phyloP scores from a whole-genome alignment of 2,113 vertebrate species.

The Malurus melanocephalus region DNA sequence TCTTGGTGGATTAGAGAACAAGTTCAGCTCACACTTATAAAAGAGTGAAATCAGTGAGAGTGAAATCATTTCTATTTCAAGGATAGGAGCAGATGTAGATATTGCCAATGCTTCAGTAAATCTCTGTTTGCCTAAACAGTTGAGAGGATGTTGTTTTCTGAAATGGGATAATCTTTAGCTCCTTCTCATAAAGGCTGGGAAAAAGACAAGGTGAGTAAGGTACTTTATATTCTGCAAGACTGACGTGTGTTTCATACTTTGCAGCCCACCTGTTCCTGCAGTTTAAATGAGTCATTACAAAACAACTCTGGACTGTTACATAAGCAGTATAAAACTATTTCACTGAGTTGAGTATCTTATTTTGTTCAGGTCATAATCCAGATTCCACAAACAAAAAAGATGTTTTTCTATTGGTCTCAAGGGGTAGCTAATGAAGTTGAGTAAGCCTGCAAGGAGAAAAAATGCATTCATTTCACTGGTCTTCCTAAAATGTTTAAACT shows the following conservation, averaged over 20 bases:
- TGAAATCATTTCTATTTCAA: neutral
- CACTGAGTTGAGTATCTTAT: neutral
- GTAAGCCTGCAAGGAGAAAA: neutral
- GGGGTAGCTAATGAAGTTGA: neutral
- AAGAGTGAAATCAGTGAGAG: neutral
- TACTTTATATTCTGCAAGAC: neutral
- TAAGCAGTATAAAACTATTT: neutral
- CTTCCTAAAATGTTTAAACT: neutral
- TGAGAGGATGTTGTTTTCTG: neutral
- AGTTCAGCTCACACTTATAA: neutral
- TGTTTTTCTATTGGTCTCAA: neutral
- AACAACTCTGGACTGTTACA: neutral
- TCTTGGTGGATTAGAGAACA: neutral
- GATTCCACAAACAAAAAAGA: neutral
- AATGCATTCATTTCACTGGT: fast-evolving
- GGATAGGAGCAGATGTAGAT: neutral
- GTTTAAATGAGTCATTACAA: neutral
- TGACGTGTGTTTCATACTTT: neutral
- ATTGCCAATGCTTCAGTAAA: neutral
- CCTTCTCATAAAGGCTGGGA: neutral
- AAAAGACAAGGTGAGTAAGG: neutral
- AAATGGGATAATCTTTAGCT: neutral
- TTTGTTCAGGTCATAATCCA: neutral
- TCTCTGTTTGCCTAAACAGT: neutral
- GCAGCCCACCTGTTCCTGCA: neutral